Evolutionary conservation across 2,113 vertebrate species (phyloP).

Genomic region (Toxotes chatareus): DNA sequence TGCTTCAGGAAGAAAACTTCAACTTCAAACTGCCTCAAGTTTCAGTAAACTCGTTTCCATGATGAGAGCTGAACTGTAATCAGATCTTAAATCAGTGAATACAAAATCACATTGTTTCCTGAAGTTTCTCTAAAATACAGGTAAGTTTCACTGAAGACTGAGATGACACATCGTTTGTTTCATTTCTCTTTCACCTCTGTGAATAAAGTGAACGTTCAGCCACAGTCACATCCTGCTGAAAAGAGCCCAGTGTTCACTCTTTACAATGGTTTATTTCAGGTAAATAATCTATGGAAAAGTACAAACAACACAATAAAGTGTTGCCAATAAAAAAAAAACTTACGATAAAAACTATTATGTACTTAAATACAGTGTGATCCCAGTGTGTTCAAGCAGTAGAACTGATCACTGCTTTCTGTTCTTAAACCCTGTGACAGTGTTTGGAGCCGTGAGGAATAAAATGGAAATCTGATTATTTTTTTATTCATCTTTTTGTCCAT

Average conservation of each 20-base stretch:
- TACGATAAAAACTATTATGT: neutral
- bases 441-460: too few species aligned
- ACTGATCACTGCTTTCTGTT: slow-evolving; percentile 29
- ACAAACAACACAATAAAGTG: neutral
- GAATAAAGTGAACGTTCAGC: slow-evolving; percentile 1
- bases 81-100: neutral
- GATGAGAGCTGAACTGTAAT: neutral
- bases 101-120: slow-evolving; percentile 38
- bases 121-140: slow-evolving; percentile 22
- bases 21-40: too few species aligned
- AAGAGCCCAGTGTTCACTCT: slow-evolving; percentile 2
- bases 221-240: neutral
- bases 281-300: slow-evolving; percentile 45
- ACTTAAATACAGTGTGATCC: neutral
- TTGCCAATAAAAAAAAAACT: neutral
- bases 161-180: neutral
- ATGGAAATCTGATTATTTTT: too few species aligned
- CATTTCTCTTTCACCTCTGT: neutral
- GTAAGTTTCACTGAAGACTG: neutral
- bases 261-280: neutral
- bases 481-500: too few species aligned
- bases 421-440: slow-evolving; percentile 25
- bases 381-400: neutral
- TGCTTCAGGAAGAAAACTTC: too few species aligned
- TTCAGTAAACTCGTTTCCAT: neutral